These are phyloP conservation scores for Pangasius larnaudii DNA, from an alignment of 2,797 vertebrate genomes.

Conservation along the genomic window DNA sequence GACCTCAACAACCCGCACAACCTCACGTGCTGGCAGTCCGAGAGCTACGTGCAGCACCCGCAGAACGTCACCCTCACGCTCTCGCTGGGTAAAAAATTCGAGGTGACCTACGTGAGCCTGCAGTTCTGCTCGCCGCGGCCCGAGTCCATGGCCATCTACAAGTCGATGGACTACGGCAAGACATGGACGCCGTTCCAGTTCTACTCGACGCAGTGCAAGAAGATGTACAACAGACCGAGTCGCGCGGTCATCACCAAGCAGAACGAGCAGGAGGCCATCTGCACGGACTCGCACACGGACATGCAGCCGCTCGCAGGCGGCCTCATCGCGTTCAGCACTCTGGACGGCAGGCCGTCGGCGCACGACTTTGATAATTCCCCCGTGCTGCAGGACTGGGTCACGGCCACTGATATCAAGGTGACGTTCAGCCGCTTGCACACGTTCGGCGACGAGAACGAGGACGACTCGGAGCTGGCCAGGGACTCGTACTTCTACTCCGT, in stretches of 20 bases:
- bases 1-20: constrained; percentile 99
- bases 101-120: constrained; percentile 97
- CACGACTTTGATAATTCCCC: constrained; percentile 99
- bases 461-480: constrained; percentile 94
- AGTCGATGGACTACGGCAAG: constrained; percentile 98
- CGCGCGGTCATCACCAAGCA: constrained; percentile 94
- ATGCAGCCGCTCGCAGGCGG: constrained; percentile 93
- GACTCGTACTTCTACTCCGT: constrained; percentile 98
- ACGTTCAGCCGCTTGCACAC: constrained; percentile 94
- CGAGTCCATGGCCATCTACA: constrained; percentile 97
- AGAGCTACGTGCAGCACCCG: constrained; percentile 91
- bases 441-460: constrained; percentile 97
- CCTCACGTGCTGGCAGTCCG: constrained; percentile 98
- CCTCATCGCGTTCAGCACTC: constrained; percentile 98
- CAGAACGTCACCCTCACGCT: constrained; percentile 95
- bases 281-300: constrained; percentile 99
- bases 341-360: constrained; percentile 95
- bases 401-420: constrained; percentile 97
- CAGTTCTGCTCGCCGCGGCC: constrained; percentile 98
- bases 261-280: constrained; percentile 98
- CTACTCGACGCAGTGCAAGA: constrained; percentile 97
- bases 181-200: constrained; percentile 97
- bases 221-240: constrained; percentile 92
- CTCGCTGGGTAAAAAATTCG: constrained; percentile 96
- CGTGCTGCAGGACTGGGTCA: constrained; percentile 99